Conservation (phyloP, 2,888 invertebrate genomes). For the Rhabditoides inermis region DNA sequence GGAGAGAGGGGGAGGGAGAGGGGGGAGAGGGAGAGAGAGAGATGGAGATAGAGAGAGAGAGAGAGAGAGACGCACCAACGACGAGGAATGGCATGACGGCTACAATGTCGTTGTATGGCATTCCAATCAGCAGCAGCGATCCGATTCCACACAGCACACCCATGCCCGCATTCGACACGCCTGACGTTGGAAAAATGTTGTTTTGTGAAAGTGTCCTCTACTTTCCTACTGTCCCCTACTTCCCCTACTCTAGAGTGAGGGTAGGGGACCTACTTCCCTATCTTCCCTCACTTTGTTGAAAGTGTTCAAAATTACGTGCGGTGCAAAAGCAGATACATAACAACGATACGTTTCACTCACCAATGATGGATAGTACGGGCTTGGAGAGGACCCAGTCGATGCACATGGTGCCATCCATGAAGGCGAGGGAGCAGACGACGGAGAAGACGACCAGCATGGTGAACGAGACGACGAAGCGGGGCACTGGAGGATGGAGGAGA, state of each 20-base stretch:
- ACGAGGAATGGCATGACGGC: constrained; percentile 87
- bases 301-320: no score
- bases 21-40: no score
- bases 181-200: constrained; percentile 5
- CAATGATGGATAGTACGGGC: constrained; percentile 79
- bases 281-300: no score
- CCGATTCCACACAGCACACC: constrained; percentile 84
- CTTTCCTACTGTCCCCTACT: no score
- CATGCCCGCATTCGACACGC: constrained; percentile 82
- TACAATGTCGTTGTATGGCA: constrained; percentile 87
- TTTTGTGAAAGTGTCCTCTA: no score
- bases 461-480: constrained; percentile 47
- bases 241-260: no score
- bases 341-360: no score
- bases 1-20: neutral
- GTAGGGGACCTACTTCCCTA: no score
- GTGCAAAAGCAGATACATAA: no score
- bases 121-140: constrained; percentile 75
- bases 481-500: constrained; percentile 23
- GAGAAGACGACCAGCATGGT: constrained; percentile 45
- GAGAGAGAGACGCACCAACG: constrained; percentile 88
- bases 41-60: no score
- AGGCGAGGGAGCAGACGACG: constrained; percentile 56
- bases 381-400: constrained; percentile 62
- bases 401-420: constrained; percentile 80